phyloP scores from a whole-genome alignment of 2,113 vertebrate genomes.

The Sialia sialis region DNA sequence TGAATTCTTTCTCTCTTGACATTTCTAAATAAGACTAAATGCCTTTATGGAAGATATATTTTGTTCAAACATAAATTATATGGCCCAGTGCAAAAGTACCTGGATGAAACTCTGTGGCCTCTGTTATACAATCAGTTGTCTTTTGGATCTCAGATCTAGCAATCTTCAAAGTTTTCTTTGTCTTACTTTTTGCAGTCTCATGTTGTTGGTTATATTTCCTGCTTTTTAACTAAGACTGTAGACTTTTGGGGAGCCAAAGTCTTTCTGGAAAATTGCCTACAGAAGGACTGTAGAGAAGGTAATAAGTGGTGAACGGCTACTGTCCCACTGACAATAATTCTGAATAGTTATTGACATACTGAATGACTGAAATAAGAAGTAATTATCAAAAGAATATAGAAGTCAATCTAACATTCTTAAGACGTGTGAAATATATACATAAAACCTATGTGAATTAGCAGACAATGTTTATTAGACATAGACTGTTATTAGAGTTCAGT shows the following conservation, averaged over 20 bases:
- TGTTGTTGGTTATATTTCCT: not conserved
- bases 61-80: constrained; percentile 46
- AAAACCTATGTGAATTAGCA: not conserved
- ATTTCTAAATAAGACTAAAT: constrained; percentile 48
- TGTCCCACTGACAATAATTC: not conserved
- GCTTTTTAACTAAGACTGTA: not conserved
- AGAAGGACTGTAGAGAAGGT: not conserved
- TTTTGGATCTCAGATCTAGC: not conserved
- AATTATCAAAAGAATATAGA: not conserved
- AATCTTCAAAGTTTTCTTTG: not conserved
- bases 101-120: constrained; percentile 9
- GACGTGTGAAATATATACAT: not conserved
- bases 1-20: constrained; percentile 30
- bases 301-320: not conserved
- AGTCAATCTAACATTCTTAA: not conserved
- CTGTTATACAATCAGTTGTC: not conserved
- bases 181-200: not conserved
- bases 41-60: constrained; percentile 47
- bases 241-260: not conserved
- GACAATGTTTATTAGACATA: not conserved
- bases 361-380: not conserved
- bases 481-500: not conserved
- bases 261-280: not conserved
- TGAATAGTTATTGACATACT: not conserved
- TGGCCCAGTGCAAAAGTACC: constrained; percentile 50